These are phyloP conservation scores for Littorina saxatilis DNA, from an alignment of 1,140 invertebrate species.

Conservation along the genomic window DNA sequence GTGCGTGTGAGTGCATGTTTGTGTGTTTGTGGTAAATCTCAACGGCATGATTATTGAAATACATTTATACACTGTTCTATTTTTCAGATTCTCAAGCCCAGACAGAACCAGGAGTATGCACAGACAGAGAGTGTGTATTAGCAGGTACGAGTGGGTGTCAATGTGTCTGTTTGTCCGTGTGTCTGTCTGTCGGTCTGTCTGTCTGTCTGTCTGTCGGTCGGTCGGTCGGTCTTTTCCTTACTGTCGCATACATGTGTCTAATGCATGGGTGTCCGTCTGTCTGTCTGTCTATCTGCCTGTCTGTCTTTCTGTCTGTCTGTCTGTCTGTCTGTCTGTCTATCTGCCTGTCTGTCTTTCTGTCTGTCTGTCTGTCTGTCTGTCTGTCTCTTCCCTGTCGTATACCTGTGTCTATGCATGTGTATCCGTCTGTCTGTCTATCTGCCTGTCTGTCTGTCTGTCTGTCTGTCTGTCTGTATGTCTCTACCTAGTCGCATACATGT, in stretches of 20 bases:
- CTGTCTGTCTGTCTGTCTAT: not conserved
- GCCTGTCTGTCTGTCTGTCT: not conserved
- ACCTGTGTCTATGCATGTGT: constrained; percentile 6
- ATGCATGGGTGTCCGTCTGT: not conserved
- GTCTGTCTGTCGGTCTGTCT: not conserved
- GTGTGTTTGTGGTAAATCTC: not conserved
- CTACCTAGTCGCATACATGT: too few relatives aligned
- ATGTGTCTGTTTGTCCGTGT: not conserved
- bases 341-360: too few relatives aligned
- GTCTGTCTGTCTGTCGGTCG: not conserved
- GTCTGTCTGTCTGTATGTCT: too few relatives aligned
- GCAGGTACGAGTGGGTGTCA: not conserved
- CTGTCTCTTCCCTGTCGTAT: too few relatives aligned
- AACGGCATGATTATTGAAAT: not conserved
- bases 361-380: constrained; percentile 2
- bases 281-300: not conserved
- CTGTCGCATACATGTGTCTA: too few relatives aligned
- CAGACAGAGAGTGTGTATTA: not conserved
- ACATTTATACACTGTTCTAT: not conserved
- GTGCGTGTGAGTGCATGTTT: not conserved
- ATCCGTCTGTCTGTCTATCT: not conserved
- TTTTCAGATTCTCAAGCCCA: not conserved
- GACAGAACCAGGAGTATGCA: not conserved
- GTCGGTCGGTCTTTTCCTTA: not conserved
- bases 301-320: not conserved